Evolutionary conservation across 2,888 invertebrate species (phyloP), one percentile per base, ranked within the genome.

Genomic region (Loripinus fragilis): DNA sequence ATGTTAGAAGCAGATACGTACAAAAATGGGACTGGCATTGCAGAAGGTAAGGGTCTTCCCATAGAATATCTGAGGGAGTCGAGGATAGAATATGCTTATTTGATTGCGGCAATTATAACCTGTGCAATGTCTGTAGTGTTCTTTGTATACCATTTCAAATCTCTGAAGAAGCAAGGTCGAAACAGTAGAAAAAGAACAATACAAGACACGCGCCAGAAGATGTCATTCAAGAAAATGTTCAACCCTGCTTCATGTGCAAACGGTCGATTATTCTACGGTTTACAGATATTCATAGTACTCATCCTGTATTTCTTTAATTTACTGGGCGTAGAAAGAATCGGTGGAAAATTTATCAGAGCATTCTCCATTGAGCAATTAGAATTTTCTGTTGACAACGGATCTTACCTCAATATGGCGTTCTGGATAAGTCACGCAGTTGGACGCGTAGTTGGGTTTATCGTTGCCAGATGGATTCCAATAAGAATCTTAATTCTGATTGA

Each of bases 401-500:
- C 89, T 0, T 76, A 74, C 28, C 74, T 90, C 28, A 87, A 89
- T 67, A 86, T 88, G 12, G 68, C 81, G 5, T 90, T 88, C 77
- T 90, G 90, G 88, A 83, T 87, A 12, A 83, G 88, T 52, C 88
- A 87, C 76, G 85, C 86, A 0, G 65, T 81, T 10, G 89, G 89
- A 0, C 73, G 90, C 1, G 41, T 87, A 15, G 33, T 67, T 15
- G 87, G 86, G 42, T 84, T 87, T 30, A 23, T 87, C 0, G 67
- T 83, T 0, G 86, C 89, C 0, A 70, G 75, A 12, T 88, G 79
- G 68, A 74, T 90, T n/a, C 85, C 87, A 0, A 80, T 88, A 8
- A 68, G 85, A 10, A 77, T 81, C 65, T 70, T 89, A 30, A 76
- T 87, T n/a, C n/a, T 88, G 50, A 75, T 86, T 3, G 81, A 89